Conservation (phyloP, 2,797 vertebrate genomes). For the Leptoclinus maculatus region DNA sequence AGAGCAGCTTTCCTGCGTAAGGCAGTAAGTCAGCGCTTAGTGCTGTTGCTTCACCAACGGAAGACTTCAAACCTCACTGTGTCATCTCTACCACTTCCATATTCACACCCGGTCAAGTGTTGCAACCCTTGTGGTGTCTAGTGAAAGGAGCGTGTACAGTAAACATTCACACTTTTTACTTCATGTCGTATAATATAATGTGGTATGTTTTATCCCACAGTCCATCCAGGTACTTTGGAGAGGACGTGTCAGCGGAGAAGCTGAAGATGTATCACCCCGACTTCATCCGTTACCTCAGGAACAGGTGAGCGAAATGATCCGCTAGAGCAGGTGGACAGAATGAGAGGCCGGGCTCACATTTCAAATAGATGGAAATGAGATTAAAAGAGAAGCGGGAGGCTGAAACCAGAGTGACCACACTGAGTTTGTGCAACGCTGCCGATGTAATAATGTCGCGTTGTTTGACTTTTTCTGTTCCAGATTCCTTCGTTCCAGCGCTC, state of each 20-base stretch:
- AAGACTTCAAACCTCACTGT: background rate
- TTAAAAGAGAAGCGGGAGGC: background rate
- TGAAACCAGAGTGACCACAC: constrained; percentile 1
- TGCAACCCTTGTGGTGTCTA: too few species aligned
- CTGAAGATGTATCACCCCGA: constrained; percentile 88
- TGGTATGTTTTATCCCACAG: constrained; percentile 53
- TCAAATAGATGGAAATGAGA: background rate
- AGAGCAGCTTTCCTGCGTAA: background rate
- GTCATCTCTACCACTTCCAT: background rate
- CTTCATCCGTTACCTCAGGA: constrained; percentile 87
- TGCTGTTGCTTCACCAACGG: background rate
- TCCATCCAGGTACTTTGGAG: constrained; percentile 79
- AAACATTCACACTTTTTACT: too few species aligned
- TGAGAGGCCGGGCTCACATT: too few species aligned
- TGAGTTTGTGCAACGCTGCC: background rate
- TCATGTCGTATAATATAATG: too few species aligned
- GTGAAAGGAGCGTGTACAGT: too few species aligned
- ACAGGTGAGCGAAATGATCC: constrained; percentile 77
- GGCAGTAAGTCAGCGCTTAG: too few species aligned
- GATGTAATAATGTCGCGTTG: background rate
- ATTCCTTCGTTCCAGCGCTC: constrained; percentile 75
- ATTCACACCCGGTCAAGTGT: too few species aligned
- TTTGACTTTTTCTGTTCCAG: constrained; percentile 55
- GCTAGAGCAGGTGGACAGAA: background rate
- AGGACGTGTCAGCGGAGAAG: constrained; percentile 72